Evolutionary conservation across 2,888 invertebrate genomes (phyloP).

Genomic region (Philonicus albiceps): DNA sequence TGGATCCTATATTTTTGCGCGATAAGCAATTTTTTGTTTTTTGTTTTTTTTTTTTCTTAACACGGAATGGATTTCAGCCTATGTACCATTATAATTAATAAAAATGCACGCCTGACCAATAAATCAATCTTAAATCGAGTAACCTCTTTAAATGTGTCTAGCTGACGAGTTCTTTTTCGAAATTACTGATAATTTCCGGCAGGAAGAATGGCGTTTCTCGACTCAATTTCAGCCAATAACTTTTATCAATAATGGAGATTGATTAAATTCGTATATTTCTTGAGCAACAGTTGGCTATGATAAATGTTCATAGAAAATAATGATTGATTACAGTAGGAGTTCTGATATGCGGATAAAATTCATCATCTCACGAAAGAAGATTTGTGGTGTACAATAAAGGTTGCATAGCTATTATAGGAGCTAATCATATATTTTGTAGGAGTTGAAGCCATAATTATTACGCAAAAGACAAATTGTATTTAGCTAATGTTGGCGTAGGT

Average conservation of each 20-base stretch:
- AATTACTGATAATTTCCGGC: not conserved
- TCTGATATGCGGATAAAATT: not conserved
- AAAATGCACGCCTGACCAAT: constrained; percentile 3
- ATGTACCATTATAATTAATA: constrained; percentile 32
- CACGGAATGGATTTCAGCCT: constrained; percentile 5
- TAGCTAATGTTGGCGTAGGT: too few species aligned
- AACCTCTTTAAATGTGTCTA: not conserved
- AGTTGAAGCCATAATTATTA: too few species aligned
- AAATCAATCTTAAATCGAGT: constrained; percentile 14
- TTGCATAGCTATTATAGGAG: too few species aligned
- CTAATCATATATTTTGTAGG: too few species aligned
- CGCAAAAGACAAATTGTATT: too few species aligned
- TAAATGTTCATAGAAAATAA: not conserved
- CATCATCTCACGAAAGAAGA: too few species aligned
- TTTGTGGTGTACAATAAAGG: too few species aligned
- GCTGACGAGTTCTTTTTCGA: not conserved
- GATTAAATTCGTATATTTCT: not conserved
- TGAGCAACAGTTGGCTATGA: not conserved
- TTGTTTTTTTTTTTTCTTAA: constrained; percentile 34
- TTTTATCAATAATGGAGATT: not conserved
- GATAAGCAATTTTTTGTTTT: not conserved
- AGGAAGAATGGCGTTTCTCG: not conserved
- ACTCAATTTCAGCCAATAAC: not conserved
- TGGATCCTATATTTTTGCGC: constrained; percentile 8
- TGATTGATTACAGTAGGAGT: not conserved